Conservation (phyloP, 2,113 vertebrate species). For the Prochilodus magdalenae region DNA sequence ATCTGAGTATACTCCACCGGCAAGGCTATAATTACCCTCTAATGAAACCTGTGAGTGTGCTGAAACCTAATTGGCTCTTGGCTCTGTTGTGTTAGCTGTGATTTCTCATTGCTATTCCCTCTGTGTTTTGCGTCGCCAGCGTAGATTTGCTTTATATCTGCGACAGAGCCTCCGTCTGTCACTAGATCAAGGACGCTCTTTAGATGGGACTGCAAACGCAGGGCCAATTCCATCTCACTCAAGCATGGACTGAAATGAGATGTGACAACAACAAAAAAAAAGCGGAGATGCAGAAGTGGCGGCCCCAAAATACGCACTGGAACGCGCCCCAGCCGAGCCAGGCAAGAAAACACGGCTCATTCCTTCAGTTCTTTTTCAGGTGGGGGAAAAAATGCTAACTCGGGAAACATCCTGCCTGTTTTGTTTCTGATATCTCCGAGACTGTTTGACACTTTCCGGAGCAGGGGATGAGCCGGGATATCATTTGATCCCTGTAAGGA, state of each 20-base stretch:
- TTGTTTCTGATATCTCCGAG: not conserved
- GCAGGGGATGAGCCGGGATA: not conserved
- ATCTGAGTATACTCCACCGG: not conserved
- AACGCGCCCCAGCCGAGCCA: not conserved
- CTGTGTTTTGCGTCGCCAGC: not conserved
- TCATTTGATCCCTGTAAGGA: slow-evolving; percentile 1
- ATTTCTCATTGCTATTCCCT: not conserved
- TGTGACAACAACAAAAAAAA: not conserved
- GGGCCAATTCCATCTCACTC: slow-evolving; percentile 6
- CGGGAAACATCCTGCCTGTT: not conserved
- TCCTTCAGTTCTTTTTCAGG: not conserved
- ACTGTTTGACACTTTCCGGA: not conserved
- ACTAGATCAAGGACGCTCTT: slow-evolving; percentile 13
- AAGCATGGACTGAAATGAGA: not conserved
- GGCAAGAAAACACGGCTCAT: not conserved
- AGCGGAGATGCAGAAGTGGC: not conserved
- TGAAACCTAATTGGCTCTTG: not conserved
- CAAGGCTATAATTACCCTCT: not conserved
- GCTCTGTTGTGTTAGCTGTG: not conserved
- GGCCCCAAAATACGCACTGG: slow-evolving; percentile 2
- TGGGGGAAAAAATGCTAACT: not conserved
- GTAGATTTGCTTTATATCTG: not conserved
- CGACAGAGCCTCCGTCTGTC: slow-evolving; percentile 1
- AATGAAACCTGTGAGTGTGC: not conserved
- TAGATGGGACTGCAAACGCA: slow-evolving; percentile 9